A percentile compares a stretch with the other conserved stretches of the same genome.
Evolutionary conservation across 1,140 invertebrate species (phyloP).

Genomic region (Battus philenor): DNA sequence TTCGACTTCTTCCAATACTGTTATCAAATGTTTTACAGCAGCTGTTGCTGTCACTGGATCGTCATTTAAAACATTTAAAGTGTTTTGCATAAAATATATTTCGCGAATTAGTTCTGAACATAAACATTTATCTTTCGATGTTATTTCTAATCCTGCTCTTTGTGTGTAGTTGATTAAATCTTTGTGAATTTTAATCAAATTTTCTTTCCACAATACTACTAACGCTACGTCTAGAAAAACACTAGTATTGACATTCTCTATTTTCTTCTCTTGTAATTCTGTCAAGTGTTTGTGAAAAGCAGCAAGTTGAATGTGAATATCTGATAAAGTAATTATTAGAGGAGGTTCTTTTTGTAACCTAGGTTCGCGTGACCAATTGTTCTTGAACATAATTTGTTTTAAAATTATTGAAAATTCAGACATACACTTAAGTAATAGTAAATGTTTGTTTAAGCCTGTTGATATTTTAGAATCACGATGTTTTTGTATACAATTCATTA

Average conservation of each 20-base stretch:
- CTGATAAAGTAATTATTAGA: not conserved
- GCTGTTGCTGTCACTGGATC: too few species aligned
- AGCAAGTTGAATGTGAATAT: slow-evolving; percentile 20
- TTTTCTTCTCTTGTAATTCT: slow-evolving; percentile 35
- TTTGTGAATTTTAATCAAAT: slow-evolving; percentile 35
- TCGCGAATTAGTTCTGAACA: slow-evolving; percentile 40
- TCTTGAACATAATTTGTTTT: slow-evolving; percentile 18
- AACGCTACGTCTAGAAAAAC: slow-evolving; percentile 38
- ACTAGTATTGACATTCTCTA: slow-evolving; percentile 30
- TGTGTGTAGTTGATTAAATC: slow-evolving; percentile 30
- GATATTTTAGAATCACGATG: slow-evolving; percentile 43
- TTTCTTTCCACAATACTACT: slow-evolving; percentile 36
- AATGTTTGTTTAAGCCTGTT: slow-evolving; percentile 33
- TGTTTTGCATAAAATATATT: slow-evolving; percentile 39
- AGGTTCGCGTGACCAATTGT: not conserved
- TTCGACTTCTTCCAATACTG: too few species aligned
- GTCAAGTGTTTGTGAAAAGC: slow-evolving; percentile 33
- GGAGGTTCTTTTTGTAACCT: not conserved
- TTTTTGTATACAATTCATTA: slow-evolving; percentile 34
- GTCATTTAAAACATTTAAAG: slow-evolving; percentile 27
- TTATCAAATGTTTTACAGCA: too few species aligned
- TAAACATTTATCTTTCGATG: slow-evolving; percentile 27
- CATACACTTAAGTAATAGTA: slow-evolving; percentile 52
- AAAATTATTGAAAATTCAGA: slow-evolving; percentile 47
- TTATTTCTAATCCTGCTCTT: slow-evolving; percentile 23